Evolutionary conservation across 2,113 vertebrate species (phyloP), one percentile per base, ranked within the genome.

Genomic region (Catharus bicknelli): DNA sequence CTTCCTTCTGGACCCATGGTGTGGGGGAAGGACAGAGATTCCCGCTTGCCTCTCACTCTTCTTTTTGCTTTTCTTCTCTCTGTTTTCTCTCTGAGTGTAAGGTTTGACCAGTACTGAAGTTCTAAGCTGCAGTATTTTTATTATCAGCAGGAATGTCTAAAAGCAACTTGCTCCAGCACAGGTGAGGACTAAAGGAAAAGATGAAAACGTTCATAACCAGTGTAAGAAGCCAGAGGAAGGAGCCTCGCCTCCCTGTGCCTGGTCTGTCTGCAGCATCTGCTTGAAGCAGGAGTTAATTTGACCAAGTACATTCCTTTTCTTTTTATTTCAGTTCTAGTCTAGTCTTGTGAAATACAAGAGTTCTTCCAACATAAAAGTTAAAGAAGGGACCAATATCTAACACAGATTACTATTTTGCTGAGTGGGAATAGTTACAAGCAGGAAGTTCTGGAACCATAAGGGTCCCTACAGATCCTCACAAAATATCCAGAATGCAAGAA

Each of bases 221-320:
- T 57, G 58, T 73, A 90, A 43, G 11, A 23, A 88, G 26, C 14
- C 15, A n/a, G 53, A 68, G 93, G 19, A 70, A 51, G n/a, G 32
- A 63, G 18, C 43, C 23, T 19, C 0, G 0, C 11, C 47, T 81
- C 26, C 15, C 2, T 23, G 16, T 2, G 1, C 50, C 61, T 54
- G n/a, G 10, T 61, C 17, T 80, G 5, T 32, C 34, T 32, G 36
- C 63, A 36, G 55, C 42, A 16, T 36, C 42, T 55, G 21, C 7
- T 27, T 43, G 55, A 55, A 76, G 50, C 26, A 43, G 26, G 42
- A 36, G 22, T 77, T 69, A 23, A 10, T 38, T 50, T 43, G 32
- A 50, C 48, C 26, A 10, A 0, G 0, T 36, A 10, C 40, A 50
- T 62, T 77, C 34, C 34, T 57, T 76, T 86, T 6, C 19, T 53